Percentiles rank a stretch among this genome's conserved stretches.
phyloP scores from a whole-genome alignment of 2,797 vertebrate species.

The Dendrocincla tyrannina region DNA sequence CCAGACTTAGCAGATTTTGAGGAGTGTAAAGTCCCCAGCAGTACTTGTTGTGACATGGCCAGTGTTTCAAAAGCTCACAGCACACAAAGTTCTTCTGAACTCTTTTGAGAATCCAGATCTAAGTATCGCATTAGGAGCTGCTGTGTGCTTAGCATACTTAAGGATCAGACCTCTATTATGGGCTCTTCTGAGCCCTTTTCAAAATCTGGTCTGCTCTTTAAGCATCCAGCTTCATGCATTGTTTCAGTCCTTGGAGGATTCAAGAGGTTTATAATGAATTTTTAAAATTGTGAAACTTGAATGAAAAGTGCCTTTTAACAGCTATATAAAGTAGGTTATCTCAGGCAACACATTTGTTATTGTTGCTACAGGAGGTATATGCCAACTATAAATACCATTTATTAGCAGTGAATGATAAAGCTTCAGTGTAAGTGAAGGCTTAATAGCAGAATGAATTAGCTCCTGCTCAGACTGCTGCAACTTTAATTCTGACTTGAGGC shows the following conservation, averaged over 20 bases:
- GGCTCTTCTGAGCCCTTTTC: conserved; percentile 16
- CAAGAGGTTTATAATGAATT: conserved; percentile 59
- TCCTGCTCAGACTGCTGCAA: conserved; percentile 56
- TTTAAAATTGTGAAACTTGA: conserved; percentile 57
- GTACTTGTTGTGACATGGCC: conserved; percentile 19
- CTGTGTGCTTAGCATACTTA: conserved; percentile 43
- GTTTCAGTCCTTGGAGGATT: conserved; percentile 57
- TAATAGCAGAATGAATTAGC: conserved; percentile 71
- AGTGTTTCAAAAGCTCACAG: conserved; percentile 21
- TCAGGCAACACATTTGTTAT: conserved; percentile 66
- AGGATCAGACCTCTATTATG: neutral
- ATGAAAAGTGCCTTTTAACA: conserved; percentile 51
- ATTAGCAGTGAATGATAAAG: conserved; percentile 62
- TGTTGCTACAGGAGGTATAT: conserved; percentile 67
- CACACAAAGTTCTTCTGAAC: conserved; percentile 22
- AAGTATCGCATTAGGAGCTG: conserved; percentile 13
- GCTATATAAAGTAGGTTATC: conserved; percentile 66
- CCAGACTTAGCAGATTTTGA: conserved; percentile 3
- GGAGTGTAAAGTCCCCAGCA: conserved; percentile 14
- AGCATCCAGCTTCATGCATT: conserved; percentile 5
- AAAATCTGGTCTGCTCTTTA: conserved; percentile 25
- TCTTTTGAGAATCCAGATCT: conserved; percentile 55
- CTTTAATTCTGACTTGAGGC: conserved; percentile 67
- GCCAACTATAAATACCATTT: conserved; percentile 62
- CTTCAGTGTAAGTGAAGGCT: conserved; percentile 65